These are phyloP conservation scores for Chunga burmeisteri DNA, from an alignment of 2,113 vertebrate genomes.

Conservation along the genomic window DNA sequence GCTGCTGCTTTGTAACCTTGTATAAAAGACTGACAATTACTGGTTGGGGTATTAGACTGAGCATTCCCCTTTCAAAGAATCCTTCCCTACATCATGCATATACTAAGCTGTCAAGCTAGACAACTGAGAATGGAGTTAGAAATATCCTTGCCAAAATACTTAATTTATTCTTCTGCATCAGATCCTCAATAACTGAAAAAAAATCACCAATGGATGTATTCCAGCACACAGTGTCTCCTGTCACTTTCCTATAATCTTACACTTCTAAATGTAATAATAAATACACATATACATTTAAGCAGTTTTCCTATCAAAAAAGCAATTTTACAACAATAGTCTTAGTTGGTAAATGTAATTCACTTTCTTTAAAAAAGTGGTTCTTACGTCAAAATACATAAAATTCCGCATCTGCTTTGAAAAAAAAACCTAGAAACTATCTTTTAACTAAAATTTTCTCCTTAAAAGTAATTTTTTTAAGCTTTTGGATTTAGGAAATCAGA, in stretches of 20 bases:
- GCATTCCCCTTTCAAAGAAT: not conserved
- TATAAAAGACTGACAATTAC: not conserved
- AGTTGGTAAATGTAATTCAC: not conserved
- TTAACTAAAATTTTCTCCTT: not conserved
- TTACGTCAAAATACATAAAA: not conserved
- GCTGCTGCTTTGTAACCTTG: not conserved
- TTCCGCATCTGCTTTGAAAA: not conserved
- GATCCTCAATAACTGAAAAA: not conserved
- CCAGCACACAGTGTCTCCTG: not conserved
- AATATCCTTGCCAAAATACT: not conserved
- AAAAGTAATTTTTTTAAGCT: not conserved
- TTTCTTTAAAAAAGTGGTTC: not conserved
- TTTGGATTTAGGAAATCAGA: not conserved
- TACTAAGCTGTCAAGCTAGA: not conserved
- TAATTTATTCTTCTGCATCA: not conserved
- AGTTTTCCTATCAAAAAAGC: not conserved
- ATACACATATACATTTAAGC: not conserved
- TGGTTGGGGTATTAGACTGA: not conserved
- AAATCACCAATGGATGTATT: not conserved
- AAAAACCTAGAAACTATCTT: not conserved
- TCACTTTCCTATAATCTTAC: not conserved
- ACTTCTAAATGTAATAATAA: not conserved
- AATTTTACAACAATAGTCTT: not conserved
- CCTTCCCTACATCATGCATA: not conserved
- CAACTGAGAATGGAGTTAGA: not conserved